Evolutionary conservation across 2,888 invertebrate species (phyloP), one percentile per base, ranked within the genome.

Genomic region (Calameuta filiformis): DNA sequence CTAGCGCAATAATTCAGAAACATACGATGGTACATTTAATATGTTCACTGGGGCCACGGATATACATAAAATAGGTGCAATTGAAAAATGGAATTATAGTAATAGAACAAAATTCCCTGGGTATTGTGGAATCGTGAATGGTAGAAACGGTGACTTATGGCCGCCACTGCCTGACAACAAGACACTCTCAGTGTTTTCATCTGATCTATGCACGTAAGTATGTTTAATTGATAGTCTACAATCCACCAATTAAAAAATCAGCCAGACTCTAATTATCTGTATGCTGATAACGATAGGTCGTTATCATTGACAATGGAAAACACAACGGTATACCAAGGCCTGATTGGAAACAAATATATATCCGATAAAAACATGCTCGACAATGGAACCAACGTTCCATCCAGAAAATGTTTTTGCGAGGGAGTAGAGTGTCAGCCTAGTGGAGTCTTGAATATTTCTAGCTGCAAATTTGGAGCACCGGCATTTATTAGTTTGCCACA

Each of bases 401-500:
- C 93, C 73, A 93, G 95, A 91, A 92, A 92, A 33, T 97, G 97
- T 87, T 97, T 95, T 91, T 96, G 96, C 86, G 91, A 92, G 30
- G 90, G 89, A 35, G 86, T 93, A 0, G 92, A 93, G 35, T 87
- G 89, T 77, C 86, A 91, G 78, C 92, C 92, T 1, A 92, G 92
- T 83, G 97, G 97, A 11, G 94, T 95, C 0, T 93, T 96, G 12
- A 95, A 96, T 89, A 95, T 97, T 83, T 95, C 96, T 0, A 90
- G 91, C 40, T 97, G 97, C 87, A 94, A 95, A 81, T 95, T 93
- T 91, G 95, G 95, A 76, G 96, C 97, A n/a, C 97, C 98, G 0
- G 96, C 95, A 23, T 96, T 95, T 91, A 94, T 97, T 35, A 95
- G 96, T 0, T 94, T 95, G 85, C 97, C 98, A 0, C 97, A 98